Conservation (phyloP, 2,888 invertebrate genomes). For the Cactoblastis cactorum region DNA sequence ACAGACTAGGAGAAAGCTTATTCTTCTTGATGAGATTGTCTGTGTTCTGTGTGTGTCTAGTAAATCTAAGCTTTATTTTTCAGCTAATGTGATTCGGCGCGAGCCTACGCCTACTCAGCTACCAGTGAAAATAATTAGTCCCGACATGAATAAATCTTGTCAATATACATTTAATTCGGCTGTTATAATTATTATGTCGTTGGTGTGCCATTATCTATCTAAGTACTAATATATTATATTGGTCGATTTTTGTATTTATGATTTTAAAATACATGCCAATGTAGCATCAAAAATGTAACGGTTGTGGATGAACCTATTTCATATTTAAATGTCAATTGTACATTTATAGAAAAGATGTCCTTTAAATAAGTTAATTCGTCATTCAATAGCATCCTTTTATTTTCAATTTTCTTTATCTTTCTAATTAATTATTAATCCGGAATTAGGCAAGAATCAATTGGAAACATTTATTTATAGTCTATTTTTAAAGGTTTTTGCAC, state of each 20-base stretch:
- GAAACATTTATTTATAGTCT: too few species aligned
- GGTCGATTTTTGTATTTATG: too few species aligned
- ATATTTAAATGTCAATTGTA: constrained; percentile 4
- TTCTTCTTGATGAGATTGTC: too few species aligned
- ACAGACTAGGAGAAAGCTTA: too few species aligned
- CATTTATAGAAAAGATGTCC: background rate
- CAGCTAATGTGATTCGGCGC: constrained; percentile 68
- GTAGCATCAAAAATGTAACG: constrained; percentile 1
- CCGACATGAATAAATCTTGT: constrained; percentile 44
- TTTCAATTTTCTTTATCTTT: background rate
- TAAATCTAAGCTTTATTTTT: constrained; percentile 24
- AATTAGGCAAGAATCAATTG: too few species aligned
- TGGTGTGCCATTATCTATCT: constrained; percentile 38
- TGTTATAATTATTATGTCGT: constrained; percentile 35
- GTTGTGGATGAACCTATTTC: constrained; percentile 9
- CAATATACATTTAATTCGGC: constrained; percentile 34
- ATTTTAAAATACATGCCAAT: background rate
- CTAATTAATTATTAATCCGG: too few species aligned
- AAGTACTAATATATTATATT: too few species aligned
- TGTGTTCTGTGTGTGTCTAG: too few species aligned
- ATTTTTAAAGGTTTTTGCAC: too few species aligned
- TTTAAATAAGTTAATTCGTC: background rate
- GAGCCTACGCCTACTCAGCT: constrained; percentile 67
- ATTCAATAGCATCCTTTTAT: background rate
- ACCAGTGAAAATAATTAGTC: constrained; percentile 65